Percentiles rank a stretch among this genome's conserved stretches.
Conservation (phyloP, 2,113 vertebrate species). For the Ammodytes marinus region DNA sequence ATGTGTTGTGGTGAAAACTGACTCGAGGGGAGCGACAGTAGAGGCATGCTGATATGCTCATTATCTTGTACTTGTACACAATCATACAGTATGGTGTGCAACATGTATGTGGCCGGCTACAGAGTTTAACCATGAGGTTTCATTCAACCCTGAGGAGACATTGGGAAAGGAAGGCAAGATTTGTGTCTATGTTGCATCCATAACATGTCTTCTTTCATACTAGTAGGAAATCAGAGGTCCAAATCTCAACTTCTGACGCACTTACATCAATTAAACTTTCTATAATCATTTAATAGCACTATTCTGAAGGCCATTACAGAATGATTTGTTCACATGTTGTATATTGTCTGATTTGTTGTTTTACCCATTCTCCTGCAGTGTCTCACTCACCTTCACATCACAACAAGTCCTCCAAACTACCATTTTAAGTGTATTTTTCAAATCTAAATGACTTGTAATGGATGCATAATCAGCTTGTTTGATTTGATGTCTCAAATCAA, state of each 20-base stretch:
- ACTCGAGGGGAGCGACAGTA: neutral
- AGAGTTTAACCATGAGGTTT: slow-evolving; percentile 8
- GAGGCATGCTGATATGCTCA: neutral
- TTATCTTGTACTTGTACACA: neutral
- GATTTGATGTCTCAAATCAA: slow-evolving; percentile 13
- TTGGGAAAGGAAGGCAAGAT: too few species aligned
- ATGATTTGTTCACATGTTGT: too few species aligned
- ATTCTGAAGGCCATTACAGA: too few species aligned
- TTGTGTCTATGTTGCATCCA: too few species aligned
- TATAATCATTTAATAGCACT: too few species aligned
- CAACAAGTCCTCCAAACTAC: neutral
- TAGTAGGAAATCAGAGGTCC: too few species aligned
- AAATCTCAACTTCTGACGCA: too few species aligned
- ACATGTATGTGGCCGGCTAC: neutral
- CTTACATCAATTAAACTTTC: too few species aligned
- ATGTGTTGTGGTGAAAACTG: neutral
- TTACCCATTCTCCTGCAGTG: too few species aligned
- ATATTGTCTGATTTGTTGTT: too few species aligned
- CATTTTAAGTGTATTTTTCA: neutral
- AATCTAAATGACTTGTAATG: neutral
- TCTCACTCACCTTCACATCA: neutral
- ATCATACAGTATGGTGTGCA: neutral
- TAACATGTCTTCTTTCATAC: too few species aligned
- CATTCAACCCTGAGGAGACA: neutral
- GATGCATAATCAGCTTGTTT: neutral